Conservation (phyloP, 1,140 invertebrate genomes). For the Aphis gossypii region DNA sequence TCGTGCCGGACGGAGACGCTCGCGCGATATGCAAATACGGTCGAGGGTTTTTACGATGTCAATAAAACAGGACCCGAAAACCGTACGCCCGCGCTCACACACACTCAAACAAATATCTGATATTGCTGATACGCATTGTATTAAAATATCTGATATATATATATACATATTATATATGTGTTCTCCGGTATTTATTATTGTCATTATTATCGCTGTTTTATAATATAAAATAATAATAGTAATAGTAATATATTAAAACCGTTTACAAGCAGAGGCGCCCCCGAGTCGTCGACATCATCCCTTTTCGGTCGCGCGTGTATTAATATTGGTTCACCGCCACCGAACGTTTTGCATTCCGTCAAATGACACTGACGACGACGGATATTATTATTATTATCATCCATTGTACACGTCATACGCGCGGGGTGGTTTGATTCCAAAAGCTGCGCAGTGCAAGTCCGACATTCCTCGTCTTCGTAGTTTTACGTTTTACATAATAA, state of each 20-base stretch:
- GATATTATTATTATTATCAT: background rate
- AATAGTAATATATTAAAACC: conserved; percentile 41
- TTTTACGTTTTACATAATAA: background rate
- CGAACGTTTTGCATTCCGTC: conserved; percentile 21
- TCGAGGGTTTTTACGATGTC: conserved; percentile 55
- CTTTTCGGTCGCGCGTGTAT: background rate
- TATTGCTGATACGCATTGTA: conserved; percentile 6
- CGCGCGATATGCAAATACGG: conserved; percentile 51
- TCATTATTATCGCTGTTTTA: conserved; percentile 53
- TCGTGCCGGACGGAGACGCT: background rate
- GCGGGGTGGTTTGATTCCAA: conserved; percentile 7
- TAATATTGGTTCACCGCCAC: background rate
- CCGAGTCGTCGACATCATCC: conserved; percentile 27
- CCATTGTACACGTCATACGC: background rate
- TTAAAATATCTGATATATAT: conserved; percentile 4
- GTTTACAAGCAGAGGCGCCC: conserved; percentile 22
- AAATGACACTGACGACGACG: background rate
- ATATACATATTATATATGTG: background rate
- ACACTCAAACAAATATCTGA: background rate
- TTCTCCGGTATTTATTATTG: conserved; percentile 55
- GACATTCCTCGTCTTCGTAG: background rate
- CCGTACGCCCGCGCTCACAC: background rate
- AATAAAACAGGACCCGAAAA: conserved; percentile 56
- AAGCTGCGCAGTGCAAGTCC: too few species aligned
- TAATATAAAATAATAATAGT: conserved; percentile 25